Evolutionary conservation across 2,113 vertebrate genomes (phyloP).

Genomic region (Poeciliopsis turrubarensis): DNA sequence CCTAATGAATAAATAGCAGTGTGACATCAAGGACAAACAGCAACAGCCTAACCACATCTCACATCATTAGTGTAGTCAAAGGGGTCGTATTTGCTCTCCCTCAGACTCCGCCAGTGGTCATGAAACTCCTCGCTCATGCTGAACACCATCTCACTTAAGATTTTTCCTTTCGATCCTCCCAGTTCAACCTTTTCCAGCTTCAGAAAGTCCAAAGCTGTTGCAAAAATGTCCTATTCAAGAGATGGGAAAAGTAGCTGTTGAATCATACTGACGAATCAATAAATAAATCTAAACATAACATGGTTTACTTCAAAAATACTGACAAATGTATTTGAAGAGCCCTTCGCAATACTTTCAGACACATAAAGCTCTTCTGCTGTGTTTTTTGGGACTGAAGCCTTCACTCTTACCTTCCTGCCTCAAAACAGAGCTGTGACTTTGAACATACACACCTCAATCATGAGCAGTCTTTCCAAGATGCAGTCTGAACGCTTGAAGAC

Average conservation of each 20-base stretch:
- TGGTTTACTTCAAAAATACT: background rate
- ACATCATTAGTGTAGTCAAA: conserved; percentile 76
- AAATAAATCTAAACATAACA: background rate
- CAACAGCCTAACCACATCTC: conserved; percentile 22
- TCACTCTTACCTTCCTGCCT: background rate
- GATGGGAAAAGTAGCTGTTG: background rate
- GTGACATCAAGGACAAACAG: conserved; percentile 28
- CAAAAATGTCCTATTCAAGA: conserved; percentile 79
- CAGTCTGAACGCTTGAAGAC: conserved; percentile 72
- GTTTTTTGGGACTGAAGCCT: background rate
- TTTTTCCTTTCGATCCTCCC: conserved; percentile 74
- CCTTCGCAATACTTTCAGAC: background rate
- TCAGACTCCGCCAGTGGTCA: conserved; percentile 73
- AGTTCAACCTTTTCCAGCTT: conserved; percentile 80
- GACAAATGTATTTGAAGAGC: background rate
- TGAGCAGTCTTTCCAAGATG: conserved; percentile 68
- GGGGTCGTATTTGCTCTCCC: conserved; percentile 81
- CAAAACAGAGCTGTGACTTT: background rate
- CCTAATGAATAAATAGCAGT: conserved; percentile 29
- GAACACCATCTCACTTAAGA: conserved; percentile 75
- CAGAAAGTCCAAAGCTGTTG: conserved; percentile 77
- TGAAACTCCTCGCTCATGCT: conserved; percentile 78
- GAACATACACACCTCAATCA: conserved; percentile 60
- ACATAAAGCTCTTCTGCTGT: background rate
- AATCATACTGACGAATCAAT: background rate